Evolutionary conservation across 2,888 invertebrate genomes (phyloP).

Genomic region (Osmoderma eremita): DNA sequence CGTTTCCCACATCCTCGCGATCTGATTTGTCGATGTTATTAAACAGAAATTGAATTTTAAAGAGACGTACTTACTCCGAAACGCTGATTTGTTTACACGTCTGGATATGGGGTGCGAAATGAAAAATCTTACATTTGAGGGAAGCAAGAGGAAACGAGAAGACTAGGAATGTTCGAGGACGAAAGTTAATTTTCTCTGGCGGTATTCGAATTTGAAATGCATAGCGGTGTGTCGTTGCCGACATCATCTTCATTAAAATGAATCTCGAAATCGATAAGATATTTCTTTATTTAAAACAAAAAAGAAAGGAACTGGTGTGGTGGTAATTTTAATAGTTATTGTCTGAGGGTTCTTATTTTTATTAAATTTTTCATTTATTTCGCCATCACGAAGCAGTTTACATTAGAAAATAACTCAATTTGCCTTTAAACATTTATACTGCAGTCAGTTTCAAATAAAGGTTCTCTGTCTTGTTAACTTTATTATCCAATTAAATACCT

Average conservation of each 20-base stretch:
- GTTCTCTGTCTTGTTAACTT: constrained; percentile 31
- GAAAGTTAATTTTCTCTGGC: neutral
- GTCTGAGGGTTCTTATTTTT: too few species aligned
- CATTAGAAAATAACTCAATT: constrained; percentile 24
- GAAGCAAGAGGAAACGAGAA: constrained; percentile 2
- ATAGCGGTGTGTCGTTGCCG: too few species aligned
- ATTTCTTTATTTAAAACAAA: too few species aligned
- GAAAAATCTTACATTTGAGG: constrained; percentile 11
- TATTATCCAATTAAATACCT: constrained; percentile 30
- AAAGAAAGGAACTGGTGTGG: too few species aligned
- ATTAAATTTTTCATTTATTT: neutral
- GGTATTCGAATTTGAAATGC: neutral
- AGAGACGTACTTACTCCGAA: constrained; percentile 35
- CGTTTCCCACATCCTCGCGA: constrained; percentile 27
- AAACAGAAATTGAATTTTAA: constrained; percentile 49
- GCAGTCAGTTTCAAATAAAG: constrained; percentile 11
- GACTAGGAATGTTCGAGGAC: constrained; percentile 12
- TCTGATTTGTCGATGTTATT: constrained; percentile 47
- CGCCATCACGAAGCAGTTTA: neutral
- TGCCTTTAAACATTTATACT: constrained; percentile 19
- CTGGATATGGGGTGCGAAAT: constrained; percentile 18
- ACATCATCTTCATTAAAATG: constrained; percentile 1
- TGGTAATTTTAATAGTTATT: too few species aligned
- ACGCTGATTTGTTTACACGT: constrained; percentile 30
- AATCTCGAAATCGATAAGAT: too few species aligned